phyloP scores from a whole-genome alignment of 2,113 vertebrate genomes.

The Corynorhinus townsendii region DNA sequence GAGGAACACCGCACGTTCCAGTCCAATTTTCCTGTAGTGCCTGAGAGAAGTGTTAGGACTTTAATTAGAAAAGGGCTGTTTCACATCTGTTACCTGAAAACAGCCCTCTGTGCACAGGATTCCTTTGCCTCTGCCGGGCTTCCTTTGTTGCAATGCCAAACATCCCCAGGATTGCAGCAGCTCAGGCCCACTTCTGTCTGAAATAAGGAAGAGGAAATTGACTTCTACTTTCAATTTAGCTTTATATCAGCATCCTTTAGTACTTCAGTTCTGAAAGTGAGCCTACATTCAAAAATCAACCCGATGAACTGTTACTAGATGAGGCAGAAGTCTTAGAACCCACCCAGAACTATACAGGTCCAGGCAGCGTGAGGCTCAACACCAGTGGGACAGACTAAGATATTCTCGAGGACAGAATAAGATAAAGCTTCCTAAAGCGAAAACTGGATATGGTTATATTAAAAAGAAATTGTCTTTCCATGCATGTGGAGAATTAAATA shows the following conservation, averaged over 20 bases:
- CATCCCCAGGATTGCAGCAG: not conserved
- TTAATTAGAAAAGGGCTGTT: not conserved
- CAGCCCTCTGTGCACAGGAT: not conserved
- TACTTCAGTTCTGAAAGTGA: conserved; percentile 25
- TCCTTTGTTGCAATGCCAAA: conserved; percentile 28
- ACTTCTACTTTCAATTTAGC: conserved; percentile 39
- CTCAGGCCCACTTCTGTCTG: conserved; percentile 13
- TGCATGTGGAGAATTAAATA: not conserved
- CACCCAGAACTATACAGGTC: not conserved
- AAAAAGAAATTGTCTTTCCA: not conserved
- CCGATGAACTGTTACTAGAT: not conserved
- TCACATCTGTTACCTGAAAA: not conserved
- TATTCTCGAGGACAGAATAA: not conserved
- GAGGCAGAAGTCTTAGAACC: not conserved
- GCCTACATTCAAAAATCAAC: not conserved
- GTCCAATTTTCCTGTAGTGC: no score
- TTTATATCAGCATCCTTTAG: not conserved
- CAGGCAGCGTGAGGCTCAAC: not conserved
- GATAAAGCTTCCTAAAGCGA: not conserved
- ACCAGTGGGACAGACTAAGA: no score
- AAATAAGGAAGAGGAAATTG: conserved; percentile 42
- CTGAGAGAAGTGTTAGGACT: not conserved
- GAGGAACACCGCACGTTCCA: no score
- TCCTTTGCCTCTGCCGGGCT: not conserved
- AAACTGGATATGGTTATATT: not conserved